phyloP scores from a whole-genome alignment of 2,888 invertebrate genomes.

The Meteorus colon region DNA sequence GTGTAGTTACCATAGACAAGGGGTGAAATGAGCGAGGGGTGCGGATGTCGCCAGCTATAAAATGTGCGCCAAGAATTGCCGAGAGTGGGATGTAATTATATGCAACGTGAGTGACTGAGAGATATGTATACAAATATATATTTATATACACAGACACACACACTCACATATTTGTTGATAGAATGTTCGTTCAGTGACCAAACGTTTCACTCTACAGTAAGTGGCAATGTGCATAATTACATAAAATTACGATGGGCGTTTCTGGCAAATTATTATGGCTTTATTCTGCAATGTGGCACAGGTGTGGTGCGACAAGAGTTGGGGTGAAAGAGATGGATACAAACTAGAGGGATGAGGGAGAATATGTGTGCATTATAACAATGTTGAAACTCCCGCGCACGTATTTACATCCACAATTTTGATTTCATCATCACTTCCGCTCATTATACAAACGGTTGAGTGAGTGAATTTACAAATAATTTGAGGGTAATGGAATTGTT shows the following conservation, averaged over 20 bases:
- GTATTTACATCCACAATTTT: slow-evolving; percentile 3
- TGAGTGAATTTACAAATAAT: slow-evolving; percentile 56
- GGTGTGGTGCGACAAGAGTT: slow-evolving; percentile 42
- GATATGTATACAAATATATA: background rate
- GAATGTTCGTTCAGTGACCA: slow-evolving; percentile 1
- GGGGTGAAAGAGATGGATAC: slow-evolving; percentile 22
- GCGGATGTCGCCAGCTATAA: slow-evolving; percentile 7
- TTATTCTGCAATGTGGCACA: slow-evolving; percentile 39
- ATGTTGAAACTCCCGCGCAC: slow-evolving; percentile 3
- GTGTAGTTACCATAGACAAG: slow-evolving; percentile 9
- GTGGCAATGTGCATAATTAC: slow-evolving; percentile 68
- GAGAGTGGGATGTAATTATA: background rate
- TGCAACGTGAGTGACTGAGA: background rate
- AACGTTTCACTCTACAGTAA: slow-evolving; percentile 47
- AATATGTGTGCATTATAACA: slow-evolving; percentile 18
- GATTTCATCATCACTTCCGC: slow-evolving; percentile 41
- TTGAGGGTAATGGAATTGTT: slow-evolving; percentile 55
- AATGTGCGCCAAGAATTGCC: background rate
- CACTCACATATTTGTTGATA: background rate
- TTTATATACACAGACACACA: background rate
- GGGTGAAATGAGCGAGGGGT: slow-evolving; percentile 25
- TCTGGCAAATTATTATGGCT: slow-evolving; percentile 50
- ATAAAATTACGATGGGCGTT: slow-evolving; percentile 64
- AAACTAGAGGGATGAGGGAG: slow-evolving; percentile 27
- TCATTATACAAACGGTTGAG: slow-evolving; percentile 45